These are phyloP conservation scores for Cantharis lateralis DNA, from an alignment of 2,888 invertebrate species.

Conservation along the genomic window DNA sequence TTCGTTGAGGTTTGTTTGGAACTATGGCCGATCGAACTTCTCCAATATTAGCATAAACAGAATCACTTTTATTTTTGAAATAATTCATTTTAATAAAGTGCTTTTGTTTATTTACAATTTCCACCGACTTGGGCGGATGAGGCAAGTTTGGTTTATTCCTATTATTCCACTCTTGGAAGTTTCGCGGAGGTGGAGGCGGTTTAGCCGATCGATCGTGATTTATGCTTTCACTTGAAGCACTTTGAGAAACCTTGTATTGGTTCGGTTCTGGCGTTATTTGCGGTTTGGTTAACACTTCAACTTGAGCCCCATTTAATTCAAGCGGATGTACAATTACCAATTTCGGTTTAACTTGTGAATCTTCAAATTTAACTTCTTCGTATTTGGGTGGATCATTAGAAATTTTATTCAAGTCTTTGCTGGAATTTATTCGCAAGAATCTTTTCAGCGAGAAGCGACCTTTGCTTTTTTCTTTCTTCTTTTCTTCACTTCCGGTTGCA, in stretches of 20 bases:
- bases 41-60: slow-evolving; percentile 83
- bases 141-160: slow-evolving; percentile 70
- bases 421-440: slow-evolving; percentile 77
- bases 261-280: slow-evolving; percentile 38
- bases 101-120: slow-evolving; percentile 65
- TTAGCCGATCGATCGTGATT: slow-evolving; percentile 32
- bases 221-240: slow-evolving; percentile 15
- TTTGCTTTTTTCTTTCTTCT: slow-evolving; percentile 70
- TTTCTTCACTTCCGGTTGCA: slow-evolving; percentile 49
- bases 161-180: slow-evolving; percentile 60
- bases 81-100: slow-evolving; percentile 42
- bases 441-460: slow-evolving; percentile 82
- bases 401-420: slow-evolving; percentile 69
- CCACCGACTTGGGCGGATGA: slow-evolving; percentile 71
- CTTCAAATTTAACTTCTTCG: slow-evolving; percentile 62
- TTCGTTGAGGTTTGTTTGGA: slow-evolving; percentile 79
- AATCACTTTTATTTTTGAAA: slow-evolving; percentile 55
- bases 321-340: slow-evolving; percentile 87
- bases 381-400: slow-evolving; percentile 58
- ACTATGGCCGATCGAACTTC: slow-evolving; percentile 82
- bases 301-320: slow-evolving; percentile 80
- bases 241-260: neutral
- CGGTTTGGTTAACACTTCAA: slow-evolving; percentile 68
- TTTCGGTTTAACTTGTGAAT: slow-evolving; percentile 71
- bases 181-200: slow-evolving; percentile 76